A percentile compares a stretch with the other conserved stretches of the same genome.
These are phyloP conservation scores for Brachypodius melanocephalos DNA, from an alignment of 2,113 vertebrate genomes.

Conservation along the genomic window DNA sequence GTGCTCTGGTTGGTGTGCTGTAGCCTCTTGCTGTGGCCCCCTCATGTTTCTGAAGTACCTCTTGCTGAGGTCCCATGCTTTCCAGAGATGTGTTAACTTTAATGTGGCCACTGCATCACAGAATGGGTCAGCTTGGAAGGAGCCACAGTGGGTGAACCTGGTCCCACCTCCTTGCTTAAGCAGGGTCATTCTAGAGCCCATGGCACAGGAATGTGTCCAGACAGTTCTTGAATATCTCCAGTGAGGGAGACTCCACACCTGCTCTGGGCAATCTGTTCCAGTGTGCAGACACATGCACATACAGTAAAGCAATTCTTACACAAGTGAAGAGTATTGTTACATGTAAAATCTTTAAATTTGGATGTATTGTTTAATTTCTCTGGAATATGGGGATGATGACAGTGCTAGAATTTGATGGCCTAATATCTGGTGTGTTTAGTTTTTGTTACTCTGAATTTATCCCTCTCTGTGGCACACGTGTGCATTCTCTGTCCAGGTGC, in stretches of 20 bases:
- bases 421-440: neutral
- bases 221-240: neutral
- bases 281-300: neutral
- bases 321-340: neutral
- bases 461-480: accelerated
- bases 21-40: neutral
- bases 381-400: neutral
- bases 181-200: neutral
- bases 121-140: neutral
- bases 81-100: neutral
- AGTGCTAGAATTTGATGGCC: neutral
- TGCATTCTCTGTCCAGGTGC: neutral
- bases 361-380: neutral
- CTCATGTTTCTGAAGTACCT: neutral
- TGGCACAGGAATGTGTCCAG: neutral
- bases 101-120: neutral
- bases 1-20: too few species aligned
- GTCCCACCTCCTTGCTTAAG: neutral
- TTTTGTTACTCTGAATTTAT: neutral
- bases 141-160: neutral
- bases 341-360: neutral
- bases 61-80: neutral
- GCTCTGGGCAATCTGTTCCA: neutral
- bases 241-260: neutral
- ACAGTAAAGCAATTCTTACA: neutral